Base-by-base conservation (phyloP, 2,888 invertebrate species). In the Coelinius sp. region DNA sequence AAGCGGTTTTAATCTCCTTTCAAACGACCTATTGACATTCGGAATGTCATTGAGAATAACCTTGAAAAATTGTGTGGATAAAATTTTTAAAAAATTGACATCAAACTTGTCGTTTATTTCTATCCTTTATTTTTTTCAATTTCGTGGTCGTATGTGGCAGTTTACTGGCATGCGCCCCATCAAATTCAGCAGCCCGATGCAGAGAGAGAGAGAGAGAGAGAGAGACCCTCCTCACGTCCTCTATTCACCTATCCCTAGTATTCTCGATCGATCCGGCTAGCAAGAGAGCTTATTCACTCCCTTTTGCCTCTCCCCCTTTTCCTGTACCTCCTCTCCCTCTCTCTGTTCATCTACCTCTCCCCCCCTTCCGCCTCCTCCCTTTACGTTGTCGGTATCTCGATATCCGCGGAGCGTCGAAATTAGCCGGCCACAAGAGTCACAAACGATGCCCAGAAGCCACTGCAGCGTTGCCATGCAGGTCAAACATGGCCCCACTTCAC, bases 231-330 rank as follows among this genome's bases (percentile, higher is more conserved):
- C 53, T 53, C 66, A 67, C 53, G 66, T 67, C 35, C 52, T 67
- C 66, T 67, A 35, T 59, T 31, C 59, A 59, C 53, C 25, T 65
- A 65, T 70, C 65, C 56, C 70, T 65, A 71, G 70, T 49, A 59
- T 71, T 71, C 70, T 71, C 70, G 66, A 71, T 71, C 70, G 70
- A 71, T 71, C 70, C 76, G 73, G 75, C 70, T 77, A 73, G 75
- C 77, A 76, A 77, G 70, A 66, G 70, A 66, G 66, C 70, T 71
- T 71, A 71, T 71, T 66, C 68, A 69, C 70, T 66, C 69, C 74
- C 77, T 71, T 76, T 69, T 73, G 65, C 52, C 65, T 67, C 44
- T 66, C 65, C 53, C 62, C 22, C 63, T 24, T 49, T 27, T 8
- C 27, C 72, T 53, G 49, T 24, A 24, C 65, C 22, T 20, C 20